Conservation (phyloP, 2,113 vertebrate species). For the Xerus inauris region DNA sequence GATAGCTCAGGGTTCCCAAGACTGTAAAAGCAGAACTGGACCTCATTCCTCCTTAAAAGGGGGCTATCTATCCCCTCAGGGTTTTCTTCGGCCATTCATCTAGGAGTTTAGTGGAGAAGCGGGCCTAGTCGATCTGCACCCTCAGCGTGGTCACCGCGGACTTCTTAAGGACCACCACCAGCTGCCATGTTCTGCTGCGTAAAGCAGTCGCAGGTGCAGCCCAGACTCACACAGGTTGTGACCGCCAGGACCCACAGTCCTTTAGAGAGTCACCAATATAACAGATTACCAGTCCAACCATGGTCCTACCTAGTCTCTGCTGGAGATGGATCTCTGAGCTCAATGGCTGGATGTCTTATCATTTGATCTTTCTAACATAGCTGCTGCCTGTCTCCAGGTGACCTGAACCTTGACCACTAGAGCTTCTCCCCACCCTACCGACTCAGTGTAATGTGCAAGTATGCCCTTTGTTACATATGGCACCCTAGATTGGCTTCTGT, state of each 20-base stretch:
- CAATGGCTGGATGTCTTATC: no score
- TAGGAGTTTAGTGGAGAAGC: not conserved
- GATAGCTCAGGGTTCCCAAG: not conserved
- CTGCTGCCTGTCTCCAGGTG: not conserved
- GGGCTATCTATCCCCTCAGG: not conserved
- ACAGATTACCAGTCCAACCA: not conserved
- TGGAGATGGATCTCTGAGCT: not conserved
- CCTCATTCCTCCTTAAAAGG: not conserved
- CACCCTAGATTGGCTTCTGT: fast-evolving
- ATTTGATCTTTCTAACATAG: not conserved
- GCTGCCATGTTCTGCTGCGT: no score
- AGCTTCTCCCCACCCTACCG: no score
- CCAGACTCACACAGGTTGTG: not conserved
- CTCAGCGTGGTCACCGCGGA: not conserved
- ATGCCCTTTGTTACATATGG: not conserved
- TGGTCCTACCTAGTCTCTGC: not conserved
- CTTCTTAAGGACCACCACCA: no score
- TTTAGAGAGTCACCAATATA: not conserved
- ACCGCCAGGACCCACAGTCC: not conserved
- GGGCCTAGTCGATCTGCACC: not conserved
- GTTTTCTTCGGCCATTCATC: not conserved
- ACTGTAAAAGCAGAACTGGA: not conserved
- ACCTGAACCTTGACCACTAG: not conserved
- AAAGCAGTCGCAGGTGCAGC: no score
- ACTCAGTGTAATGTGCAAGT: no score